Evolutionary conservation across 1,140 invertebrate genomes (phyloP).

Genomic region (Ceratina japonica): DNA sequence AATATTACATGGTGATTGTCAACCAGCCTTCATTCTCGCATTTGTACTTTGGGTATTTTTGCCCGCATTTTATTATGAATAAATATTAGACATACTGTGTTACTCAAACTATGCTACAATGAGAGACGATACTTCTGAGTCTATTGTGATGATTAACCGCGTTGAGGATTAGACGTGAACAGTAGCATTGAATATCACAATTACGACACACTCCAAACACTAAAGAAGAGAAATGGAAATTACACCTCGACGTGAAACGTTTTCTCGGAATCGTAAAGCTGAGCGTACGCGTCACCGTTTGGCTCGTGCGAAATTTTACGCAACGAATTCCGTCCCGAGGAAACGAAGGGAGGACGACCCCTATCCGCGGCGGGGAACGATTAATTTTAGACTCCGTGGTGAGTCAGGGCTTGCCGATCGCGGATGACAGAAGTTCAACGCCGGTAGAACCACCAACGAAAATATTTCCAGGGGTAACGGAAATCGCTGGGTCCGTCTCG

Average conservation of each 20-base stretch:
- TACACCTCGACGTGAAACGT: not conserved
- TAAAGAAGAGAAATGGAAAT: not conserved
- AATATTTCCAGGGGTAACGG: constrained; percentile 11
- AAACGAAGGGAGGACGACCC: not conserved
- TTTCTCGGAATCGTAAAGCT: too few species aligned
- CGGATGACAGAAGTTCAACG: constrained; percentile 2
- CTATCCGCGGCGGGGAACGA: not conserved
- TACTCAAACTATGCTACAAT: too few species aligned
- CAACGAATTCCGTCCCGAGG: constrained; percentile 10
- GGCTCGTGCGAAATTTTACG: constrained; percentile 39
- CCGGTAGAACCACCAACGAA: not conserved
- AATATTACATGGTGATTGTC: too few species aligned
- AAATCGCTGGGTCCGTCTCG: not conserved
- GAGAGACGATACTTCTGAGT: too few species aligned
- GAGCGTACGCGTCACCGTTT: not conserved
- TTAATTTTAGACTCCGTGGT: constrained; percentile 9
- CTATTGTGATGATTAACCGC: too few species aligned
- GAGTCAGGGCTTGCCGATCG: constrained; percentile 3
- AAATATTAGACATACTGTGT: too few species aligned
- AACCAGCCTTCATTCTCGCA: too few species aligned
- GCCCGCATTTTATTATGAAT: too few species aligned
- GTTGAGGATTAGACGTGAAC: too few species aligned
- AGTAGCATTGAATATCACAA: too few species aligned
- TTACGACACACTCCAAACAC: too few species aligned
- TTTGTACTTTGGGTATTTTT: too few species aligned